These are phyloP conservation scores for Stratiolaelaps scimitus DNA, from an alignment of 1,140 invertebrate species.

Conservation along the genomic window DNA sequence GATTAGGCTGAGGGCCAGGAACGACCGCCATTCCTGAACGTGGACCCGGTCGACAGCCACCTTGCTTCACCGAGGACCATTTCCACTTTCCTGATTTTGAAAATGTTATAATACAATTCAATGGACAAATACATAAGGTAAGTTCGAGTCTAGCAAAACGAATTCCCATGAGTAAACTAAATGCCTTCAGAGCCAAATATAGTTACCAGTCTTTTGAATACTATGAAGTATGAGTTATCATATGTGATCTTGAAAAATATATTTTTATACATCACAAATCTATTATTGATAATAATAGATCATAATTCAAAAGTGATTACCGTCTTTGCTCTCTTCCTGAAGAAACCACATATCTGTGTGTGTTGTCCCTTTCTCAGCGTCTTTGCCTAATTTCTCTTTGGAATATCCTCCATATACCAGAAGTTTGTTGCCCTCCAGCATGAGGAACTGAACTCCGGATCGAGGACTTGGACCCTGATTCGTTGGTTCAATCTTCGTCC, in stretches of 20 bases:
- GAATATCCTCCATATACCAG: slow-evolving; percentile 77
- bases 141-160: no score
- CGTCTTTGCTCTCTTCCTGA: slow-evolving; percentile 51
- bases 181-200: no score
- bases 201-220: no score
- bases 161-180: no score
- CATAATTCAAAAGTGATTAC: slow-evolving; percentile 10
- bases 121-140: no score
- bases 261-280: no score
- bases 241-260: no score
- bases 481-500: slow-evolving; percentile 57
- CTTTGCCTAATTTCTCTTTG: slow-evolving; percentile 60
- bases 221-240: no score
- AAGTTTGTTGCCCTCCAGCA: slow-evolving; percentile 51
- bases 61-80: slow-evolving; percentile 57
- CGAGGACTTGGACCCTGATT: slow-evolving; percentile 56
- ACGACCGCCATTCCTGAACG: slow-evolving; percentile 53
- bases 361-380: slow-evolving; percentile 62
- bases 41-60: slow-evolving; percentile 51
- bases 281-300: slow-evolving; percentile 3
- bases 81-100: slow-evolving; percentile 66
- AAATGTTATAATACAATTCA: no score
- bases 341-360: slow-evolving; percentile 71
- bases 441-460: slow-evolving; percentile 58
- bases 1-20: slow-evolving; percentile 44